phyloP scores from a whole-genome alignment of 2,888 invertebrate genomes.

The Panopea generosa region DNA sequence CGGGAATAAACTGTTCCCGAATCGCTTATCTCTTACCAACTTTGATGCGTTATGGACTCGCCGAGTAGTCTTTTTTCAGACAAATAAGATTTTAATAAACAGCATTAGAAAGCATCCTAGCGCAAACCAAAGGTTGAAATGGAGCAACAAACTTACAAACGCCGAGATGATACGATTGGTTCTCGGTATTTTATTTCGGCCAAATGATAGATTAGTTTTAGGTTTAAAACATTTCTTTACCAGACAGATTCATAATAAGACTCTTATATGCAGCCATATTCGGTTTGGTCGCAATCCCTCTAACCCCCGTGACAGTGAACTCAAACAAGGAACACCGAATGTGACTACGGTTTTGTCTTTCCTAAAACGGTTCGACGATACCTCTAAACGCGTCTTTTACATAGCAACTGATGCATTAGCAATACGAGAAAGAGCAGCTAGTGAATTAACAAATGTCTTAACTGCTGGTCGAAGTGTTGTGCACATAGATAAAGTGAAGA shows the following conservation, averaged over 20 bases:
- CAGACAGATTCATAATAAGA: background rate
- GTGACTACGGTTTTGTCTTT: constrained; percentile 15
- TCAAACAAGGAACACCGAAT: constrained; percentile 21
- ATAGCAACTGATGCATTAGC: constrained; percentile 46
- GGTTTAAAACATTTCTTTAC: background rate
- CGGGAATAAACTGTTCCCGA: background rate
- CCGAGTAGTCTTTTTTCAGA: constrained; percentile 1
- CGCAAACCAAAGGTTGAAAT: constrained; percentile 6
- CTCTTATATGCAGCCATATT: constrained; percentile 42
- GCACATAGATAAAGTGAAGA: constrained; percentile 26
- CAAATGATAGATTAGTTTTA: background rate
- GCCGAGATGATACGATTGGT: constrained; percentile 12
- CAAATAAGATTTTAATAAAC: constrained; percentile 9
- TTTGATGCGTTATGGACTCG: background rate
- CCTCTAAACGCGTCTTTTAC: constrained; percentile 19
- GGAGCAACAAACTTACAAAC: constrained; percentile 15
- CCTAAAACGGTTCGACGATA: constrained; percentile 12
- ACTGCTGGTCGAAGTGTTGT: constrained; percentile 17
- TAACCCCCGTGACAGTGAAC: constrained; percentile 29
- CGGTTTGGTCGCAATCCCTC: constrained; percentile 40
- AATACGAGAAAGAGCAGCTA: background rate
- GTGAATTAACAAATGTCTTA: background rate
- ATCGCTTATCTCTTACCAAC: background rate
- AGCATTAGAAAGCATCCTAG: constrained; percentile 6
- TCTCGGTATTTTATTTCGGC: constrained; percentile 22